Base-by-base conservation (phyloP, 2,797 vertebrate genomes). In the Pseudopleuronectes americanus region DNA sequence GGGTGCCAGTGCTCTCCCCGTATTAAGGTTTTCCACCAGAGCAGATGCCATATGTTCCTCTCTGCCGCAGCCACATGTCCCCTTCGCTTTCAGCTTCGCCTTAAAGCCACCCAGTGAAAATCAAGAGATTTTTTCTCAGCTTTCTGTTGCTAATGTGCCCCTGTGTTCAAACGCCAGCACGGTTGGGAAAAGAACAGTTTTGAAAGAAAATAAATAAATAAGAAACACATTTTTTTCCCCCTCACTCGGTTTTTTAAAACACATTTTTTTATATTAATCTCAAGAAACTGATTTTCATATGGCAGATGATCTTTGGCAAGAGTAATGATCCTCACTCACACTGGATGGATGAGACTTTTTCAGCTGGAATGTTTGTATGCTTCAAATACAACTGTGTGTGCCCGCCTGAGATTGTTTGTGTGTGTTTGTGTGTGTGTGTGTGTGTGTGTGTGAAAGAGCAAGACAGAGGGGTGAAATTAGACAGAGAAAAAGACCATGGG, bases 31-130 rank as follows among this genome's bases (percentile, higher is more conserved):
- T 88, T 89, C 80, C 79, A 80, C 83, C 57, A 71, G 79, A 89
- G 88, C 81, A 89, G 80, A 89, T 81, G 82, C 87, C 87, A 87
- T 87, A 88, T 91, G 90, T 84, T 89, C 60, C 51, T 83, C 57
- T 83, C 74, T 86, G 57, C 79, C 70, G 57, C 84, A 67, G 72
- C 84, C 87, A 85, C 81, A 88, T 84, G 79, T 85, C 81, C 74
- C 68, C 64, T 74, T 85, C 17, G 51, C 68, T 85, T 79, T 76
- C 76, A 83, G 73, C 75, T 63, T 56, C 0, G 47, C 75, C 68
- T 88, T 75, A 78, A 89, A 89, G 69, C 60, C 69, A 57, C 57
- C 61, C 21, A 76, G 76, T 38, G 3, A 58, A 79, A 81, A 76
- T 75, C 69, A 81, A 81, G 62, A 84, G 66, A 86, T 70, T 81